These are phyloP conservation scores for Euproctis similis DNA, from an alignment of 2,888 invertebrate species.

Conservation along the genomic window DNA sequence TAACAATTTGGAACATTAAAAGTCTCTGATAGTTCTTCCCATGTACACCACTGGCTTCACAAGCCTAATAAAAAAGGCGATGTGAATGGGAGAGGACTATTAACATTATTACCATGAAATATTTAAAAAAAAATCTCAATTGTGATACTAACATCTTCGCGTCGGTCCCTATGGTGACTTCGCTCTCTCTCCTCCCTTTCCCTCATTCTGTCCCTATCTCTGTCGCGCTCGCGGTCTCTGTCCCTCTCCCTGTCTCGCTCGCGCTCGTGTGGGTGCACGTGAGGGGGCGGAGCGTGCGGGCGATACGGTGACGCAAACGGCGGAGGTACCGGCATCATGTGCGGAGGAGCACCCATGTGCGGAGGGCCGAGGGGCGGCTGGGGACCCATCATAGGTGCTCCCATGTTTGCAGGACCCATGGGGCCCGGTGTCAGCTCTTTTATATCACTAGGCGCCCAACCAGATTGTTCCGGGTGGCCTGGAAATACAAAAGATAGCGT, in stretches of 20 bases:
- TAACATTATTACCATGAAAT: neutral
- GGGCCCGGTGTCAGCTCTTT: slow-evolving; percentile 82
- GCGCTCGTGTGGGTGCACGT: slow-evolving; percentile 45
- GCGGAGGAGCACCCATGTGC: slow-evolving; percentile 34
- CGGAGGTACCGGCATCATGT: slow-evolving; percentile 40
- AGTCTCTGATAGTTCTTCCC: too few relatives aligned
- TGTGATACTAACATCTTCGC: slow-evolving; percentile 49
- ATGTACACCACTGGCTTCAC: too few relatives aligned
- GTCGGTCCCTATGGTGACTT: slow-evolving; percentile 46
- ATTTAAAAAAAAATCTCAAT: neutral
- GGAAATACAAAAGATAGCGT: too few relatives aligned
- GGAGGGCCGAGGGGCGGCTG: slow-evolving; percentile 29
- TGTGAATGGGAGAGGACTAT: too few relatives aligned
- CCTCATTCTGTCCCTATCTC: slow-evolving; percentile 25
- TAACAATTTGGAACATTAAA: too few relatives aligned
- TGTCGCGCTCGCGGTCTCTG: slow-evolving; percentile 39
- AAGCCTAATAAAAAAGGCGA: too few relatives aligned
- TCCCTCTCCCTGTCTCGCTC: slow-evolving; percentile 62
- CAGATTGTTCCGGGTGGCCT: slow-evolving; percentile 61
- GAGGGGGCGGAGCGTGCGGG: slow-evolving; percentile 36
- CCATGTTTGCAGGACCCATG: slow-evolving; percentile 36
- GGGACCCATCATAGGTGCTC: slow-evolving; percentile 45
- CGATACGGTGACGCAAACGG: slow-evolving; percentile 43
- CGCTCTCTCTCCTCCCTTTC: slow-evolving; percentile 50
- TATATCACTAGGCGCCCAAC: slow-evolving; percentile 80